A percentile compares a stretch with the other conserved stretches of the same genome.
These are phyloP conservation scores for Babyrousa celebensis DNA, from an alignment of 2,797 vertebrate species.

Conservation along the genomic window DNA sequence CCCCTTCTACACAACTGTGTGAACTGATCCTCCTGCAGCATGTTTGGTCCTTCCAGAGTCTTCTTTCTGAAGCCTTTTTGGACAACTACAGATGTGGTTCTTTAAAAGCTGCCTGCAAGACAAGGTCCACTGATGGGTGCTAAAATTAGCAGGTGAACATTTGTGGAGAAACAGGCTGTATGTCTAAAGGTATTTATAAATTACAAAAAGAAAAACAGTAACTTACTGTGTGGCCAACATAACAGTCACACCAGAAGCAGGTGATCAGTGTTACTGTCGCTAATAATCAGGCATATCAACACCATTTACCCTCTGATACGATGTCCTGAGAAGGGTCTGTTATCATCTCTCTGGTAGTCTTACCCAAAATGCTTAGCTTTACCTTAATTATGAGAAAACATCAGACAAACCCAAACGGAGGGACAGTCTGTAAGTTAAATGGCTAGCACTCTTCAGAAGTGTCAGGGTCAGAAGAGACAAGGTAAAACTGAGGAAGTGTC, in stretches of 20 bases:
- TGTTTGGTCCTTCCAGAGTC: background rate
- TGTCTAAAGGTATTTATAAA: conserved; percentile 42
- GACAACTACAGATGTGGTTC: background rate
- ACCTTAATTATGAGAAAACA: conserved; percentile 50
- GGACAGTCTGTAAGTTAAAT: background rate
- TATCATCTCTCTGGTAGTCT: conserved; percentile 9
- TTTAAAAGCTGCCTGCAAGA: conserved; percentile 46
- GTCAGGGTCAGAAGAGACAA: conserved; percentile 53
- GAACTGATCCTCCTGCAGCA: background rate
- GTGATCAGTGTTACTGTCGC: background rate
- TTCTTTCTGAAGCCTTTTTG: conserved; percentile 27
- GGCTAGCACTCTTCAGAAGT: conserved; percentile 45
- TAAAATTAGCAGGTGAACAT: conserved; percentile 52
- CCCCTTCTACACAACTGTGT: background rate
- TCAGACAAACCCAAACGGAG: conserved; percentile 55
- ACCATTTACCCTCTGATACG: background rate
- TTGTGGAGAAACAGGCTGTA: conserved; percentile 44
- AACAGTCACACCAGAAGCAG: conserved; percentile 19
- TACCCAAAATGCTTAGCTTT: background rate
- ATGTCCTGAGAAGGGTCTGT: background rate
- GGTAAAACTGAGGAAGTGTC: background rate
- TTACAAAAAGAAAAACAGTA: conserved; percentile 27
- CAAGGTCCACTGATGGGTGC: background rate
- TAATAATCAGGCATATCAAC: background rate
- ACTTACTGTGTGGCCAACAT: background rate